Conservation (phyloP, 2,797 vertebrate species). For the Sus cebifrons region DNA sequence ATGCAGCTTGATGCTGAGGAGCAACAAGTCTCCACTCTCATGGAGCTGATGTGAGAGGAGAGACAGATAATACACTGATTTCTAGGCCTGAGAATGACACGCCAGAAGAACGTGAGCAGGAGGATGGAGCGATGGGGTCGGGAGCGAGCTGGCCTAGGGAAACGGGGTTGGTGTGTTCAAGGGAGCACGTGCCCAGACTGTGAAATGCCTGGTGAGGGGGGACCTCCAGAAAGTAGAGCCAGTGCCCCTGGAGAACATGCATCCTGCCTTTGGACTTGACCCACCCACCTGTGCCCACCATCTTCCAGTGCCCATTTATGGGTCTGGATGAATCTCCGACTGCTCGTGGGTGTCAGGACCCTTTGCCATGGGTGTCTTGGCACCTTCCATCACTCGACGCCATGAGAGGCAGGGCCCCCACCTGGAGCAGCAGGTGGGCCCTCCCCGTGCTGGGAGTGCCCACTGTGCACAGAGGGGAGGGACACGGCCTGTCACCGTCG, state of each 20-base stretch:
- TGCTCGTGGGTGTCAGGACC: accelerated
- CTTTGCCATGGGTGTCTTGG: neutral
- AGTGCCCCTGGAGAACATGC: accelerated
- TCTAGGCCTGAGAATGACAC: neutral
- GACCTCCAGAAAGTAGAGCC: accelerated
- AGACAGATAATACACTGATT: accelerated
- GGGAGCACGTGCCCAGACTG: neutral
- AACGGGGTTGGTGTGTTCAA: neutral
- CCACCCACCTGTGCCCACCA: neutral
- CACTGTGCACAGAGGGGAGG: accelerated
- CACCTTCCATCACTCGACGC: neutral
- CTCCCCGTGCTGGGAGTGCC: accelerated
- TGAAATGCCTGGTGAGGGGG: neutral
- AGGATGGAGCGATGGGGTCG: accelerated
- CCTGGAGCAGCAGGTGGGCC: neutral
- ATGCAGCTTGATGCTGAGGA: too few relatives aligned
- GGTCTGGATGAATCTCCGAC: neutral
- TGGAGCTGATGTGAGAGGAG: neutral
- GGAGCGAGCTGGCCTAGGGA: neutral
- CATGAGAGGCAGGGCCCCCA: neutral
- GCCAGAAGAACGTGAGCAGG: neutral
- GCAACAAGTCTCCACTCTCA: neutral
- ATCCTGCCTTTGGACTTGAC: neutral
- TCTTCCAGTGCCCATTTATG: neutral
- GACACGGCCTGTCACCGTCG: accelerated